A percentile compares a stretch with the other conserved stretches of the same genome.
Conservation (phyloP, 2,797 vertebrate genomes). For the Microtus agrestis region DNA sequence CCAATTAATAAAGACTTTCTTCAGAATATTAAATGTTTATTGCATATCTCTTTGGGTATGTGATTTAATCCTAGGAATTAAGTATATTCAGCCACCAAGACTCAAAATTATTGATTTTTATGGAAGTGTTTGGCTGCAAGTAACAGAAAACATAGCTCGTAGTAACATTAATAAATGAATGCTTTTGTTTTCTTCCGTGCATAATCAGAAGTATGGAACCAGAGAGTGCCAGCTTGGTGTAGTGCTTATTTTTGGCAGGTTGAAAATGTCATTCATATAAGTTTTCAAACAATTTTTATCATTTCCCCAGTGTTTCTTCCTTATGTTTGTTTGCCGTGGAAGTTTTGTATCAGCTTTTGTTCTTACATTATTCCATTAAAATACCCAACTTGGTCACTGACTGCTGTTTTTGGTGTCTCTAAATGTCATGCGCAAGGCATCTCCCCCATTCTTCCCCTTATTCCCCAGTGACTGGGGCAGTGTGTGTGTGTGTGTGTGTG, state of each 20-base stretch:
- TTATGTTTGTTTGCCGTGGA: background rate
- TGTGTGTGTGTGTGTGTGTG: background rate
- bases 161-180: background rate
- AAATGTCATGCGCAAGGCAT: background rate
- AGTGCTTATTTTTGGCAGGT: background rate
- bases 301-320: background rate
- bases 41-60: background rate
- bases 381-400: conserved; percentile 1
- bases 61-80: background rate
- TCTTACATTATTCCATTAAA: background rate
- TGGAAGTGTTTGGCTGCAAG: background rate
- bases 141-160: conserved; percentile 30
- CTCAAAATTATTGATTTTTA: background rate
- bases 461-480: background rate
- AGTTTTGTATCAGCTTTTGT: conserved; percentile 37
- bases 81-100: background rate
- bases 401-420: background rate
- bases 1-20: background rate
- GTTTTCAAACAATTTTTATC: conserved; percentile 45
- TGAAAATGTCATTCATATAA: conserved; percentile 3
- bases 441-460: background rate
- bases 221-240: background rate
- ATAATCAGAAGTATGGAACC: conserved; percentile 10
- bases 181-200: background rate
- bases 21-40: conserved; percentile 3